Base-by-base conservation (phyloP, 1,140 invertebrate species). In the Heliconius hewitsoni region DNA sequence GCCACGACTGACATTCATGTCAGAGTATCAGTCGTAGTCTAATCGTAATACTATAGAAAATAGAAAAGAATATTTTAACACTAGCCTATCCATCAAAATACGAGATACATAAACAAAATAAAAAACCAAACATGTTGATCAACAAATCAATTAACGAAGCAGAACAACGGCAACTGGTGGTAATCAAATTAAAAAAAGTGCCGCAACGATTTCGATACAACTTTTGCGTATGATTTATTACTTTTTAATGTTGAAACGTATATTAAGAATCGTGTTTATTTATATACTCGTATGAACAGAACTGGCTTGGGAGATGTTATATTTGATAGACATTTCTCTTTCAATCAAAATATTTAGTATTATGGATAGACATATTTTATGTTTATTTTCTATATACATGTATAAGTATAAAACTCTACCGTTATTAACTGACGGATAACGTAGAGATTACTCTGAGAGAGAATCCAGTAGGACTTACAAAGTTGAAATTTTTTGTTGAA, bases 211-310 rank as follows among this genome's bases (percentile, higher is more conserved):
- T 81, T 74, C 75, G 76, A 80, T 80, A 73, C 78, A 73, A 71
- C 70, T 76, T 80, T 74, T 82, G 74, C 75, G 80, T 79, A 81
- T 84, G 81, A 82, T 84, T 82, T 81, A 84, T 84, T 73, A 52
- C 55, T 19, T 8, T 23, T 66, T 66, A 66, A 66, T 66, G 60
- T 66, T 66, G 23, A 66, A 66, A 66, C 27, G 55, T 60, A 66
- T 66, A 66, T 66, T 16, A 46, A 66, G 23, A 27, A 5, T 27
- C 60, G 16, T 27, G 60, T 66, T 66, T 27, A 66, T 66, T 23
- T 52, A 52, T 52, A 52, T 39, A 39, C 39, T 39, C 8, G 39
- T 60, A 66, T 16, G 30, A 66, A 27, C 60, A 66, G n/a, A 16
- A 66, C 60, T 16, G 60, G 60, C 60, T 3, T 16, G 60, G 27